phyloP scores from a whole-genome alignment of 2,113 vertebrate genomes.

The Cynopterus brachyotis region DNA sequence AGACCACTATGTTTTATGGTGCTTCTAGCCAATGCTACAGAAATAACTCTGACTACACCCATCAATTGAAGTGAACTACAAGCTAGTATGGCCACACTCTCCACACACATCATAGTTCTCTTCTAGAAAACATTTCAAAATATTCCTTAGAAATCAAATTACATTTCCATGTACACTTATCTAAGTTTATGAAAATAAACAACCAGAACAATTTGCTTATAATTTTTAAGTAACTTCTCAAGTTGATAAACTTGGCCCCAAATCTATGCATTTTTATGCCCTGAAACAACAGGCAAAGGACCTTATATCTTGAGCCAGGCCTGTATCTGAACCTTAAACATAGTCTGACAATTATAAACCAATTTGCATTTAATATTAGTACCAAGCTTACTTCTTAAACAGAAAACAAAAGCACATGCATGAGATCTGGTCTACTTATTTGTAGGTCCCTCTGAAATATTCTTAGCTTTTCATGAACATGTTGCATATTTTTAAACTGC shows the following conservation, averaged over 20 bases:
- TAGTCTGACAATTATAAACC: not conserved
- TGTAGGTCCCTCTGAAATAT: not conserved
- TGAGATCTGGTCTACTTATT: not conserved
- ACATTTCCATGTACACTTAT: not conserved
- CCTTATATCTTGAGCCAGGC: constrained; percentile 13
- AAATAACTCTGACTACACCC: not conserved
- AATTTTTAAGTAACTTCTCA: constrained; percentile 15
- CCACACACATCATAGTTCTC: not conserved
- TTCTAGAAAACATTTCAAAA: constrained; percentile 57
- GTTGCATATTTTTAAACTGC: constrained; percentile 33
- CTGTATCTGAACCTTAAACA: not conserved
- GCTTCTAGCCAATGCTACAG: not conserved
- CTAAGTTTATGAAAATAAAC: constrained; percentile 36
- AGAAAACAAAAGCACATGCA: not conserved
- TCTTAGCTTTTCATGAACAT: constrained; percentile 33
- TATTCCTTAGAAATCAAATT: constrained; percentile 37
- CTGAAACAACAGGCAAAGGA: constrained; percentile 38
- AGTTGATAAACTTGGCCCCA: not conserved
- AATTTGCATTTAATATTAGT: constrained; percentile 47
- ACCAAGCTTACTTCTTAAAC: constrained; percentile 12
- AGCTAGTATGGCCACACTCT: not conserved
- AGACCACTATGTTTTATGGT: not conserved
- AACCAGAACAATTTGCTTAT: not conserved
- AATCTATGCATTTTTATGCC: not conserved
- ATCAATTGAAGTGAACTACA: not conserved